A percentile compares a stretch with the other conserved stretches of the same genome.
phyloP scores from a whole-genome alignment of 2,888 invertebrate species.

The Atrina japonica region DNA sequence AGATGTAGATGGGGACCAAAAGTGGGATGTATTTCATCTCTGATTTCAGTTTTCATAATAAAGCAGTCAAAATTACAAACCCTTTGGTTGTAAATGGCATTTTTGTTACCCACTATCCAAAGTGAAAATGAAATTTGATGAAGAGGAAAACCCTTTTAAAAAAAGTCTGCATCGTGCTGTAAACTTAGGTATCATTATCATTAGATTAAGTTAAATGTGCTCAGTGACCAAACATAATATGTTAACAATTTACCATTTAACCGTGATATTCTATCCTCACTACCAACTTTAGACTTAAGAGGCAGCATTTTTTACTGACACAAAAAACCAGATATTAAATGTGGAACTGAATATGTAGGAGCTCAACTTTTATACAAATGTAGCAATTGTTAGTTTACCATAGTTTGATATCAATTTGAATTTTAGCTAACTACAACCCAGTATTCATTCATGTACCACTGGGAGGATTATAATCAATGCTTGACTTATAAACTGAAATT shows the following conservation, averaged over 20 bases:
- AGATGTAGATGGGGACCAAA: background rate
- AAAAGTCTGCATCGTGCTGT: background rate
- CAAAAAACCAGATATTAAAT: too few relatives aligned
- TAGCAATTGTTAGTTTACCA: too few relatives aligned
- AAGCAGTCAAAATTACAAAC: slow-evolving; percentile 13
- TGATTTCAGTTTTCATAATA: too few relatives aligned
- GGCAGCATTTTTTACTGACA: too few relatives aligned
- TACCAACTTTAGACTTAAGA: background rate
- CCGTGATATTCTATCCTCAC: background rate
- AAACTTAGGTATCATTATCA: slow-evolving; percentile 2
- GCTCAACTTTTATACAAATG: too few relatives aligned
- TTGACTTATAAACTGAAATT: too few relatives aligned
- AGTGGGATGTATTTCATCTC: too few relatives aligned
- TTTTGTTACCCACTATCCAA: slow-evolving; percentile 13
- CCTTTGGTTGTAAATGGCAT: slow-evolving; percentile 1
- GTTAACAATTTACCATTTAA: slow-evolving; percentile 13
- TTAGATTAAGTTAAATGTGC: background rate
- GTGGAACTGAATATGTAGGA: too few relatives aligned
- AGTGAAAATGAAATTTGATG: slow-evolving; percentile 20
- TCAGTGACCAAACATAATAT: slow-evolving; percentile 14
- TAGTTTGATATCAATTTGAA: too few relatives aligned
- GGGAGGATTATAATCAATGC: too few relatives aligned
- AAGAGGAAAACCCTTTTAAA: slow-evolving; percentile 4
- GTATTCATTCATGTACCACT: too few relatives aligned
- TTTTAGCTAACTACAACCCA: too few relatives aligned